Evolutionary conservation across 2,888 invertebrate species (phyloP).

Genomic region (Hedychridium roseum): DNA sequence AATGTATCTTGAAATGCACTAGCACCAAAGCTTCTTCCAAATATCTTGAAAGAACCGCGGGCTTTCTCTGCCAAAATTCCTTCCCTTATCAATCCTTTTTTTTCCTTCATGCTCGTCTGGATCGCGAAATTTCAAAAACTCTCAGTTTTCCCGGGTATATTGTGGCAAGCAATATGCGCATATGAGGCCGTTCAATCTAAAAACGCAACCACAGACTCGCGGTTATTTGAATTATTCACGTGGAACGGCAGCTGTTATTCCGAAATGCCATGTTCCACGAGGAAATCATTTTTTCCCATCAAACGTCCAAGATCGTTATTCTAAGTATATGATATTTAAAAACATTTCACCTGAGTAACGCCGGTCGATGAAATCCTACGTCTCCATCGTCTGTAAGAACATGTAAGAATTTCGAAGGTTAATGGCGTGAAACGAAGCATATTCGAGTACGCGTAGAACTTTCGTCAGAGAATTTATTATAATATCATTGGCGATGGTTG

Average conservation of each 20-base stretch:
- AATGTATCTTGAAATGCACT: slow-evolving; percentile 1
- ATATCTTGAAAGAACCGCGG: not conserved
- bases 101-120: not conserved
- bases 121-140: slow-evolving; percentile 28
- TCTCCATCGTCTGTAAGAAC: not conserved
- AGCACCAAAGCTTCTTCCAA: not conserved
- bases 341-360: not conserved
- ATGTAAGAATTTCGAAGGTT: not conserved
- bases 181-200: slow-evolving; percentile 15
- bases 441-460: slow-evolving; percentile 39
- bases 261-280: slow-evolving; percentile 16
- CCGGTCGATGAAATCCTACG: not conserved
- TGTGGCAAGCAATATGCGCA: not conserved
- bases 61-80: slow-evolving; percentile 5
- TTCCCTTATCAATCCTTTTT: slow-evolving; percentile 10
- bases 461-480: slow-evolving; percentile 44
- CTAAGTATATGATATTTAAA: not conserved
- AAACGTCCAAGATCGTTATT: no score
- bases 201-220: slow-evolving; percentile 15
- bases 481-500: slow-evolving; percentile 41
- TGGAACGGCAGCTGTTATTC: slow-evolving; percentile 18
- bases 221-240: slow-evolving; percentile 38
- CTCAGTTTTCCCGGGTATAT: slow-evolving; percentile 28
- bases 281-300: slow-evolving; percentile 37
- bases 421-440: slow-evolving; percentile 25